Percentiles rank a stretch among this genome's conserved stretches.
phyloP scores from a whole-genome alignment of 1,140 invertebrate genomes.

The Scaptodrosophila lebanonensis region DNA sequence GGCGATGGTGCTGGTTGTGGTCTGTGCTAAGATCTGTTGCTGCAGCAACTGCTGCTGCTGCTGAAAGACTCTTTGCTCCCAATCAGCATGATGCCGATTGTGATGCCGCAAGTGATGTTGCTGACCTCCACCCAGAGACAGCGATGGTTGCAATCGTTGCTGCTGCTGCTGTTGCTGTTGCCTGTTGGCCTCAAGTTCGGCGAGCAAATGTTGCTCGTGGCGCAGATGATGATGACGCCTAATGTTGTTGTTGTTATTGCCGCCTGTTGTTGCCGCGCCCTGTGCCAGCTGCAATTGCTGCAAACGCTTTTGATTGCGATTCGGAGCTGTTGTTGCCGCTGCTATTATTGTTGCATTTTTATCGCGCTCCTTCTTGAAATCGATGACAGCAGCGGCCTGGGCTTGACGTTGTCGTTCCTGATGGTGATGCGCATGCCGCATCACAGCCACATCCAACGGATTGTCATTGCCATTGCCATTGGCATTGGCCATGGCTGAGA shows the following conservation, averaged over 20 bases:
- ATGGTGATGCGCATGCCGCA: constrained; percentile 4
- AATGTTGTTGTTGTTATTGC: constrained; percentile 19
- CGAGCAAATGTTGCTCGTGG: constrained; percentile 59
- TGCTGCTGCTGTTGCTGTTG: constrained; percentile 17
- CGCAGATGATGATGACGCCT: constrained; percentile 56
- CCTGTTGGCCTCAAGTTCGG: constrained; percentile 38
- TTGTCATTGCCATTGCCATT: constrained; percentile 7
- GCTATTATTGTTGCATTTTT: constrained; percentile 20
- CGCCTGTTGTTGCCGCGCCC: constrained; percentile 17
- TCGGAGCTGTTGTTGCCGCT: constrained; percentile 10
- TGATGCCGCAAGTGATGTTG: constrained; percentile 63
- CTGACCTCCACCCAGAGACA: constrained; percentile 23
- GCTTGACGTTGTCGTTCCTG: no score
- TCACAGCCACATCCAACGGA: background rate
- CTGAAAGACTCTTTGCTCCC: constrained; percentile 57
- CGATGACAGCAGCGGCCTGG: constrained; percentile 1
- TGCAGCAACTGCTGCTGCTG: constrained; percentile 40
- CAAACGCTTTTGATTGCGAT: constrained; percentile 36
- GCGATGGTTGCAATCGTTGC: constrained; percentile 5
- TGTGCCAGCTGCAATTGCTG: constrained; percentile 54
- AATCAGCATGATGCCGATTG: constrained; percentile 55
- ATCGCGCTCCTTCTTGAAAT: constrained; percentile 16
- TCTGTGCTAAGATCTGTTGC: constrained; percentile 9
- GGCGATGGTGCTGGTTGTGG: constrained; percentile 13
- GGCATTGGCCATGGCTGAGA: no score